Evolutionary conservation across 1,140 invertebrate species (phyloP).

Genomic region (Neodiprion fabricii): DNA sequence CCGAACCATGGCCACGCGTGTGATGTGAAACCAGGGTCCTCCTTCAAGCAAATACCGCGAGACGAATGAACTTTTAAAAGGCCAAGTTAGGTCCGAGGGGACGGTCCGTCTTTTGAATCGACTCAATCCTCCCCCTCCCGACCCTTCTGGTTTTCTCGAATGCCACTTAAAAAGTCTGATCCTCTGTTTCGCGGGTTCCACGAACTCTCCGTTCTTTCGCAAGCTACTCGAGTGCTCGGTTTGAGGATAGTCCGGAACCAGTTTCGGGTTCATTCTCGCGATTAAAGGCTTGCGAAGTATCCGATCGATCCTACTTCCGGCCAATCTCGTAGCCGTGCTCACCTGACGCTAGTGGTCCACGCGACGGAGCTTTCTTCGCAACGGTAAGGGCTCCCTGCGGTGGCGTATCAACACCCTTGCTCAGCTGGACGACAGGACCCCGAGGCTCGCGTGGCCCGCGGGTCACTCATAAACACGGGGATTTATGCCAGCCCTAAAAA

Average conservation of each 20-base stretch:
- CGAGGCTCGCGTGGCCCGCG: not conserved
- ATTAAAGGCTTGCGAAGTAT: not conserved
- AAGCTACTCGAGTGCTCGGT: not conserved
- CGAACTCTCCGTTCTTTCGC: conserved; percentile 13
- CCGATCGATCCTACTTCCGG: not conserved
- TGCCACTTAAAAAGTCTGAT: conserved; percentile 32
- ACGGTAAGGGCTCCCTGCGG: not conserved
- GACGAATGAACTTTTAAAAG: conserved; percentile 29
- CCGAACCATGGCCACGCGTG: not conserved
- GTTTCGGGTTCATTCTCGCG: not conserved
- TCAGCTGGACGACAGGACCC: not conserved
- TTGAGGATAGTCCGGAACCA: not conserved
- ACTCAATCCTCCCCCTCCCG: not conserved
- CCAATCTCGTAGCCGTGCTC: conserved; percentile 12
- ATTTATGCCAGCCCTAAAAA: conserved; percentile 5
- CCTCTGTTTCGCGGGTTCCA: conserved; percentile 10
- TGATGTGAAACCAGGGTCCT: conserved; percentile 31
- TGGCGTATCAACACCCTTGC: not conserved
- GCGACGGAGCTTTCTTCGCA: not conserved
- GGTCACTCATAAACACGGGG: conserved; percentile 4
- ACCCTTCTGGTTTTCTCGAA: conserved; percentile 13
- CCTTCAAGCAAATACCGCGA: conserved; percentile 8
- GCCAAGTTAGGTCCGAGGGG: not conserved
- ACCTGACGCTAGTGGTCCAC: conserved; percentile 17
- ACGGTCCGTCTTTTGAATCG: conserved; percentile 16